Evolutionary conservation across 2,888 invertebrate species (phyloP).

Genomic region (Coenonympha glycerion): DNA sequence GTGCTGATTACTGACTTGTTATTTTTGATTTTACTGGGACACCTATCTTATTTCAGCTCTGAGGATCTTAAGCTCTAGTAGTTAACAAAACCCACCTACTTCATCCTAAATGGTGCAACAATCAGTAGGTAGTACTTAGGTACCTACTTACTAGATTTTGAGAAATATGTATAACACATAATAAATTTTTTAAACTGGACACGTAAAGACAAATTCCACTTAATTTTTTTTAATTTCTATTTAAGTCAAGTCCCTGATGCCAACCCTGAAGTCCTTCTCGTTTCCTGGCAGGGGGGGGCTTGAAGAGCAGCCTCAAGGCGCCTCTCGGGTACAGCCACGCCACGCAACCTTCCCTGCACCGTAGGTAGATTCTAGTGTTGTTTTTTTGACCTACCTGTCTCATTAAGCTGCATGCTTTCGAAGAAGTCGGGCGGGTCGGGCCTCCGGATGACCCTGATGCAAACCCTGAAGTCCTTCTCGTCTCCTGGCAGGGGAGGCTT

Average conservation of each 20-base stretch:
- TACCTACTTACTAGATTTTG: no score
- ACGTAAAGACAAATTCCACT: no score
- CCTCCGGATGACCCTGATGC: constrained; percentile 76
- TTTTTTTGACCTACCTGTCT: no score
- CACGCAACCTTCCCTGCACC: constrained; percentile 82
- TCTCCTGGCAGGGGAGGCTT: constrained; percentile 76
- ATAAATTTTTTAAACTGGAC: no score
- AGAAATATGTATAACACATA: no score
- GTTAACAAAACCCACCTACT: no score
- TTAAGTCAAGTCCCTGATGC: no score
- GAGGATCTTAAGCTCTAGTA: no score
- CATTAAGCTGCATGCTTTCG: constrained; percentile 50
- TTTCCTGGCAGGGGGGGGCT: constrained; percentile 76
- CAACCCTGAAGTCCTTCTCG: constrained; percentile 80
- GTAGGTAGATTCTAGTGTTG: no score
- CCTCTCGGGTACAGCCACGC: constrained; percentile 86
- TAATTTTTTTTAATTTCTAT: no score
- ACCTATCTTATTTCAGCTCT: neutral
- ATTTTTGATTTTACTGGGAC: neutral
- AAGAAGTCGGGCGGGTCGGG: constrained; percentile 78
- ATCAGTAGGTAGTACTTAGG: no score
- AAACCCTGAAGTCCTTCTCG: constrained; percentile 80
- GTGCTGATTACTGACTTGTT: neutral
- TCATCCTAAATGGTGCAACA: no score
- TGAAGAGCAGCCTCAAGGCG: constrained; percentile 80